Conservation (phyloP, 2,113 vertebrate genomes). For the Castor canadensis region DNA sequence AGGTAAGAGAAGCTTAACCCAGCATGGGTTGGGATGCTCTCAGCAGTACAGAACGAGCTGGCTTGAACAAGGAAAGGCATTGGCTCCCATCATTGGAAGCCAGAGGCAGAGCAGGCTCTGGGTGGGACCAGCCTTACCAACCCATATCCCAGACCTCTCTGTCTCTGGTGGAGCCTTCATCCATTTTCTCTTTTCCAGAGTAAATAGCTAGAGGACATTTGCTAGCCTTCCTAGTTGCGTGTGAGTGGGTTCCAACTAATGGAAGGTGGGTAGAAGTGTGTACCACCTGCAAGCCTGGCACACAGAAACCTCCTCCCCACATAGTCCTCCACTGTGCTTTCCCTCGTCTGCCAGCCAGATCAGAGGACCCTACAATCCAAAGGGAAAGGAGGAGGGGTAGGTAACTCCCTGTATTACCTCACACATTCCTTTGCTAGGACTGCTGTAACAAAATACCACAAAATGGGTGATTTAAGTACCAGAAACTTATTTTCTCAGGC, state of each 20-base stretch:
- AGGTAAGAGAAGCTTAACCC: neutral
- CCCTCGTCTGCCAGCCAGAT: neutral
- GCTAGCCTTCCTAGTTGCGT: neutral
- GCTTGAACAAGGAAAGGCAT: too few relatives aligned
- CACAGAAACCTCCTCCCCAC: neutral
- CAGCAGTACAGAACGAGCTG: neutral
- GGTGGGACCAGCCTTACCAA: neutral
- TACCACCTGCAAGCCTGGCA: too few relatives aligned
- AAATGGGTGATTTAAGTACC: neutral
- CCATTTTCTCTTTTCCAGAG: neutral
- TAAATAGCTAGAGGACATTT: neutral
- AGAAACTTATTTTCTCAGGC: neutral
- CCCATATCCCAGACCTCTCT: neutral
- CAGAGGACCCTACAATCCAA: neutral
- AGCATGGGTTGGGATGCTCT: neutral
- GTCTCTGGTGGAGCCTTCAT: neutral
- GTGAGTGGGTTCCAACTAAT: neutral
- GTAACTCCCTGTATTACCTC: neutral
- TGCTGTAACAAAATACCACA: neutral
- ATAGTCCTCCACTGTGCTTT: neutral
- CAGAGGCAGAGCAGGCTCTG: neutral
- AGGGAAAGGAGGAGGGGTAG: neutral
- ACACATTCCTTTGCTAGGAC: neutral
- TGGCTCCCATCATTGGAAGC: neutral
- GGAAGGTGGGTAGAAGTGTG: neutral